Base-by-base conservation (phyloP, 2,113 vertebrate species). In the Bettongia penicillata region DNA sequence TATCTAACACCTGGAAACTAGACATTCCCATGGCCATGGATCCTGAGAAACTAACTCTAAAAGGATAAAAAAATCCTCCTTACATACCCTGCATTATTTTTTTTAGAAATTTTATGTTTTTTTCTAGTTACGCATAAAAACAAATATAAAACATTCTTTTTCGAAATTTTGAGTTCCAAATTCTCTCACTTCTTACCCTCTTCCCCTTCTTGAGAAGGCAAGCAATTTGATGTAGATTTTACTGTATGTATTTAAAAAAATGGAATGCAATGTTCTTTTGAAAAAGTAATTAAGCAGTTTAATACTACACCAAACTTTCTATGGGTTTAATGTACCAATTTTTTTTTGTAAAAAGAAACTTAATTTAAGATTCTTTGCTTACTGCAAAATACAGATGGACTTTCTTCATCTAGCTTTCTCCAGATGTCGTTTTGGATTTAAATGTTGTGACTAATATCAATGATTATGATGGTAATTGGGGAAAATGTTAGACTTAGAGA, bases 341-440 rank as follows among this genome's bases (percentile, higher is more conserved):
- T 5, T 93, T 48, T 93, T 25, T 47, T 51, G 49, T 23, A 53
- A 47, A 4, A 94, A 50, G 8, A 19, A 89, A 23, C 51, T 19
- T 94, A 31, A 89, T 68, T 61, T 25, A 89, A 93, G 92, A 37
- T 48, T 50, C 37, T 68, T 61, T 68, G 31, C 84, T 52, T 93
- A 25, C 16, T 51, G n/a, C 84, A 52, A 90, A 94, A 94, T 93
- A 48, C 50, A 91, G 89, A 91, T 92, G 37, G 93, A 25, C 94
- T 96, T 95, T 51, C 28, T 96, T 89, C 51, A 25, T 84, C 9
- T 0, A 23, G 94, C 89, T 97, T 97, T 51, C 92, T 84, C 95
- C 93, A 89, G 96, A 90, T 47, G 50, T 84, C 95, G 57, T 53
- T 97, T 93, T 95, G 9, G 95, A 50, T 96, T 91, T 95, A n/a